Base-by-base conservation (phyloP, 2,888 invertebrate species). In the Sisyra terminalis region DNA sequence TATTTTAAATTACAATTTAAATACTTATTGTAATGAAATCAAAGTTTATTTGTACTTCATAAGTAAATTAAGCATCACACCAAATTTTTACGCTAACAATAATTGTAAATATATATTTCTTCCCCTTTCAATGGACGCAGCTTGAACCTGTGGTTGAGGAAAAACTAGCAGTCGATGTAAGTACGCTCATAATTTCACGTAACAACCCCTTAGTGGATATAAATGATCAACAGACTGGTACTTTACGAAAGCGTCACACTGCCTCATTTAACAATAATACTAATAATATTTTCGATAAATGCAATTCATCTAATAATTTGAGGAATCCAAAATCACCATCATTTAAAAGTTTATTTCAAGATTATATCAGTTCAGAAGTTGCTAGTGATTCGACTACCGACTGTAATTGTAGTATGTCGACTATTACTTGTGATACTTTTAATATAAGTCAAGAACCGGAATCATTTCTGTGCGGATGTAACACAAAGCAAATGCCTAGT, bases 141-240 rank as follows among this genome's bases (percentile, higher is more conserved):
- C 61, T 57, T 42, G 57, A 56, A 41, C 40, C 40, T 48, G 58
- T 56, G 47, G 57, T 57, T 49, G 56, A 60, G 39, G 46, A 51
- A 59, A 53, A 55, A 40, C 46, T 52, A 29, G 50, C 52, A 47
- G 49, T 47, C 44, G 60, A 63, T 60, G 65, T 65, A 64, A 65
- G 65, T 65, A 65, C 54, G 49, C 49, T 44, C 44, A 44, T 47
- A 50, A 44, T 42, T 43, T 50, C 47, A 51, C 48, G 43, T 39
- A 49, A 39, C 49, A 54, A 48, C 29, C 41, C 42, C 31, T 42
- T 42, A 29, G 42, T 35, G 18, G 37, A 17, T n/a, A 44, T 37
- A 35, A 24, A 24, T 24, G 24, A 24, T 7, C 32, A 32, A 6
- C 32, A 32, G 32, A 6, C 14, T 32, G 14, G 14, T 32, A 13